Evolutionary conservation across 2,113 vertebrate species (phyloP).

Genomic region (Halichoerus grypus): DNA sequence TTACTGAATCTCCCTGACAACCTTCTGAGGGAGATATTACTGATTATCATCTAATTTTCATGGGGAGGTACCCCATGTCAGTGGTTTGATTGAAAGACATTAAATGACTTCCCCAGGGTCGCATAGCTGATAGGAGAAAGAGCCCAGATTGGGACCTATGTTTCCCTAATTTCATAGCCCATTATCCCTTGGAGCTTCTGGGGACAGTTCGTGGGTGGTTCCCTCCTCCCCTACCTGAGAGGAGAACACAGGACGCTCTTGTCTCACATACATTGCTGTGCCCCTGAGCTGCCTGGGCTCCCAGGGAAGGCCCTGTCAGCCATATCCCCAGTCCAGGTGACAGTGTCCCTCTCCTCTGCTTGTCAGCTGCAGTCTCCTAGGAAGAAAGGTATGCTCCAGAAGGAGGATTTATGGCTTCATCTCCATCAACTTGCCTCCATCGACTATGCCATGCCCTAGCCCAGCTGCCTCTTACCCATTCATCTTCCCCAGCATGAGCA

Average conservation of each 20-base stretch:
- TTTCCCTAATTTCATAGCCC: not conserved
- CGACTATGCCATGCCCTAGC: not conserved
- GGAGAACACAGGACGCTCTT: not conserved
- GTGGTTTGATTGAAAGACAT: not conserved
- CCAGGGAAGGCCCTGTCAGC: not conserved
- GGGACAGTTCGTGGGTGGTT: not conserved
- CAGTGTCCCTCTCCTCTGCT: not conserved
- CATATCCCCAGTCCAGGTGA: not conserved
- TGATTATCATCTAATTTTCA: not conserved
- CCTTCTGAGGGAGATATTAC: not conserved
- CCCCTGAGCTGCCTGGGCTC: not conserved
- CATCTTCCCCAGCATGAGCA: not conserved
- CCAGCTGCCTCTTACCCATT: not conserved
- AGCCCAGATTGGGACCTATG: not conserved
- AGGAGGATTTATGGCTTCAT: not conserved
- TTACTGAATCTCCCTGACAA: not conserved
- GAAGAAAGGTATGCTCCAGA: not conserved
- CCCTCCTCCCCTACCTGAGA: not conserved
- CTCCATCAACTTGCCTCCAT: conserved; percentile 4
- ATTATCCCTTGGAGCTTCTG: not conserved
- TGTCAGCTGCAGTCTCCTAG: not conserved
- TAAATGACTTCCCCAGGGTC: not conserved
- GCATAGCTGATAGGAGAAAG: not conserved
- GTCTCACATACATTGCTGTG: not conserved
- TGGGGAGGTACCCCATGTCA: not conserved